phyloP scores from a whole-genome alignment of 2,113 vertebrate genomes.

The Syngnathus floridae region DNA sequence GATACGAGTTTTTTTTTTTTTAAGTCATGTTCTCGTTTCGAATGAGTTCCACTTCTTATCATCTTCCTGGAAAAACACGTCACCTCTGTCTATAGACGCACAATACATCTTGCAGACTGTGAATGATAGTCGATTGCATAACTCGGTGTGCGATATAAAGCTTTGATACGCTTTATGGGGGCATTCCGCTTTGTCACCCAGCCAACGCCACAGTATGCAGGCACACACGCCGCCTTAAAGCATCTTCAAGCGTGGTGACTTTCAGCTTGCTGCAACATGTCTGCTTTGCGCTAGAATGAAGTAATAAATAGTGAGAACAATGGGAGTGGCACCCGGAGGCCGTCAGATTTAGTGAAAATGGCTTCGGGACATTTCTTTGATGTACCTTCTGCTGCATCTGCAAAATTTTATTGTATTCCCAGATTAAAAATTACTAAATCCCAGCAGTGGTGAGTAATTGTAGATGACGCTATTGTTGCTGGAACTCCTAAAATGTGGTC shows the following conservation, averaged over 20 bases:
- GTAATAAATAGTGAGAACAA: conserved; percentile 27
- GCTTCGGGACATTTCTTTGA: conserved; percentile 7
- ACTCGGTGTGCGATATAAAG: conserved; percentile 24
- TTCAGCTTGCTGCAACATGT: conserved; percentile 58
- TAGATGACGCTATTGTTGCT: neutral
- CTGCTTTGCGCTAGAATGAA: conserved; percentile 19
- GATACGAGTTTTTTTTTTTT: conserved; percentile 6
- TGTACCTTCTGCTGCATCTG: neutral
- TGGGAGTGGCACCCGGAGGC: conserved; percentile 62
- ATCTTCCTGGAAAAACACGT: conserved; percentile 26
- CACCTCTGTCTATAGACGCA: neutral
- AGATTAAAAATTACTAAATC: neutral
- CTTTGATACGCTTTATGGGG: conserved; percentile 18
- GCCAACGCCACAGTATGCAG: neutral
- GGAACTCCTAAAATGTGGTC: neutral
- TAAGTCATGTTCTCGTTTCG: neutral
- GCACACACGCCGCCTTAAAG: conserved; percentile 9
- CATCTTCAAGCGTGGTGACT: conserved; percentile 6
- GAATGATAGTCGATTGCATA: conserved; percentile 18
- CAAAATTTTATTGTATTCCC: neutral
- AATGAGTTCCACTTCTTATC: conserved; percentile 18
- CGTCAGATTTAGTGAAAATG: conserved; percentile 9
- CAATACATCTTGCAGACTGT: conserved; percentile 9
- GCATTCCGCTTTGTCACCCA: conserved; percentile 1
- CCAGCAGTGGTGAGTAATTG: neutral